phyloP scores from a whole-genome alignment of 2,888 invertebrate species.

The Acanthosepion esculentum region DNA sequence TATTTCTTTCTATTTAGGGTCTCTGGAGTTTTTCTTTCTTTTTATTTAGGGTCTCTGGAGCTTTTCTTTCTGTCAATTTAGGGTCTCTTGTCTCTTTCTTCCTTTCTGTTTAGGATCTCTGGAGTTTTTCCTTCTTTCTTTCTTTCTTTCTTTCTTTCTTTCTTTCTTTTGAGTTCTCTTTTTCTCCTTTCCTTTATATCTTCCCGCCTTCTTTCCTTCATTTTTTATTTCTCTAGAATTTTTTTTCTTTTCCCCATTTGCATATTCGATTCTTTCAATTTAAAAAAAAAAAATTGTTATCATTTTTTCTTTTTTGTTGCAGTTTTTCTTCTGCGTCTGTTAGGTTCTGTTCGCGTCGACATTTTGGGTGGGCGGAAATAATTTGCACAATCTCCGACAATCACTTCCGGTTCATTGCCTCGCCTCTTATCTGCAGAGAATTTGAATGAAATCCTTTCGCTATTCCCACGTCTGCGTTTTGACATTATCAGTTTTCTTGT shows the following conservation, averaged over 20 bases:
- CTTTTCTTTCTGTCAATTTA: no score
- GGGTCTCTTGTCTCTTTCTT: no score
- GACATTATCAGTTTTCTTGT: background rate
- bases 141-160: background rate
- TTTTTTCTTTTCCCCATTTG: no score
- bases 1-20: no score
- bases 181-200: background rate
- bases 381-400: background rate
- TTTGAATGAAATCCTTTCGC: background rate
- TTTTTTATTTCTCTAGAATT: no score
- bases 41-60: no score
- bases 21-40: no score
- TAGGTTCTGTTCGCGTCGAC: background rate
- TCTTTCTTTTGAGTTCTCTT: background rate
- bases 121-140: no score
- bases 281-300: no score
- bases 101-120: no score
- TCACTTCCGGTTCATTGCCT: background rate
- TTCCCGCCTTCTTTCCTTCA: no score
- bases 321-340: background rate
- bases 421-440: background rate
- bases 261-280: no score
- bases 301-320: background rate
- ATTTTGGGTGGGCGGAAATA: background rate
- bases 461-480: background rate